A percentile compares a stretch with the other conserved stretches of the same genome.
phyloP scores from a whole-genome alignment of 2,113 vertebrate genomes.

The Actenoides lindsayi region DNA sequence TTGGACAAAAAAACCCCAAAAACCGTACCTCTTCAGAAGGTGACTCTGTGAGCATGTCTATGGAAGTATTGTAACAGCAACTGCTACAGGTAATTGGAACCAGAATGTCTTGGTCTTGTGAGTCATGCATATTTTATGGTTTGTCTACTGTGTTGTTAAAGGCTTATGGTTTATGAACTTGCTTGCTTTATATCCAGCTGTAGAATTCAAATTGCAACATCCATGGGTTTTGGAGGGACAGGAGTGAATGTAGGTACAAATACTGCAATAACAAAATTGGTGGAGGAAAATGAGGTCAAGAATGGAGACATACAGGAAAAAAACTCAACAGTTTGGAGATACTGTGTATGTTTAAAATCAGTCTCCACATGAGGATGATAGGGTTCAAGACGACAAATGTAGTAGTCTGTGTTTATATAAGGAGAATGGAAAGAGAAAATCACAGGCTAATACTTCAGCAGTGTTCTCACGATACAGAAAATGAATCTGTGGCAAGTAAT shows the following conservation, averaged over 20 bases:
- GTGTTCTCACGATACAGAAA: not conserved
- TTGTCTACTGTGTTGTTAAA: not conserved
- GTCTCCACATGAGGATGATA: not conserved
- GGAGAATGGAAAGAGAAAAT: not conserved
- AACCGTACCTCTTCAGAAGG: not conserved
- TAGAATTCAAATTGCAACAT: not conserved
- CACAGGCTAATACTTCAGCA: not conserved
- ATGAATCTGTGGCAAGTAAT: not conserved
- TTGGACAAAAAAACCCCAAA: not conserved
- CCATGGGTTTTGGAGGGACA: not conserved
- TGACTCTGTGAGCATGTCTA: not conserved
- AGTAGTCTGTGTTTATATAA: not conserved
- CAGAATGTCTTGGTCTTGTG: not conserved
- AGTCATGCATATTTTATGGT: not conserved
- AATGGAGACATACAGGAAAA: not conserved
- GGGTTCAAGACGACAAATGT: not conserved
- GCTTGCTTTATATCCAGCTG: not conserved
- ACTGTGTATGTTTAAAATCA: not conserved
- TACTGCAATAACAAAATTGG: not conserved
- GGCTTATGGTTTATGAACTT: not conserved
- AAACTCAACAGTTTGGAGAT: not conserved
- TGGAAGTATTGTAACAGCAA: not conserved
- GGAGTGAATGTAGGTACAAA: not conserved
- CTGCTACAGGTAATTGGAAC: not conserved
- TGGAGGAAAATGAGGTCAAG: not conserved